A percentile compares a stretch with the other conserved stretches of the same genome.
phyloP scores from a whole-genome alignment of 1,140 invertebrate genomes.

The Drosophila pseudoobscura region DNA sequence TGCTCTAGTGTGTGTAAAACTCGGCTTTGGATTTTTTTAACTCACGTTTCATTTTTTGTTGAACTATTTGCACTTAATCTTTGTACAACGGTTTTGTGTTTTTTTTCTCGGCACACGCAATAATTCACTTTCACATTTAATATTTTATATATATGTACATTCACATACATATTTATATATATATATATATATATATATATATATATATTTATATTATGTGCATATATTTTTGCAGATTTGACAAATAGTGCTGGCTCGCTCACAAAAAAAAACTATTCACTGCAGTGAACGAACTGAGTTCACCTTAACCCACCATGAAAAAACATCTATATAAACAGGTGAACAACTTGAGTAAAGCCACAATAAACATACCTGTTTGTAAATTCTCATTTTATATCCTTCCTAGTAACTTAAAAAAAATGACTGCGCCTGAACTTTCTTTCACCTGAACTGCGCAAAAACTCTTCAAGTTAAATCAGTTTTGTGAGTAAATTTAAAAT shows the following conservation, averaged over 20 bases:
- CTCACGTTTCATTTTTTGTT: slow-evolving; percentile 49
- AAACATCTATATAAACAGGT: too few relatives aligned
- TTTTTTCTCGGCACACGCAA: slow-evolving; percentile 15
- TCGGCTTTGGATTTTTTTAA: slow-evolving; percentile 30
- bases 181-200: slow-evolving; percentile 20
- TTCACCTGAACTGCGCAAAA: too few relatives aligned
- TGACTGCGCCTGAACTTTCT: too few relatives aligned
- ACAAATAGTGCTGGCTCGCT: slow-evolving; percentile 1
- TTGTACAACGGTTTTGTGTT: neutral
- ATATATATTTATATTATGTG: slow-evolving; percentile 6
- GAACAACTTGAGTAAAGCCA: too few relatives aligned
- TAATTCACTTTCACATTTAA: slow-evolving; percentile 37
- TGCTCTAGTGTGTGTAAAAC: slow-evolving; percentile 25
- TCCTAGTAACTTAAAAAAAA: too few relatives aligned
- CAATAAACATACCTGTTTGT: too few relatives aligned
- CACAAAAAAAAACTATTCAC: too few relatives aligned
- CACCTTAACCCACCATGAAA: too few relatives aligned
- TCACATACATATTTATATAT: slow-evolving; percentile 9
- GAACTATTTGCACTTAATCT: slow-evolving; percentile 24
- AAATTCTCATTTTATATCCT: too few relatives aligned
- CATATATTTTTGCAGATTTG: slow-evolving; percentile 19
- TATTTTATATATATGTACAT: slow-evolving; percentile 15
- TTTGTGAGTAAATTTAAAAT: too few relatives aligned
- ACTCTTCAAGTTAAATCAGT: too few relatives aligned
- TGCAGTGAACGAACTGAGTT: too few relatives aligned